Conservation (phyloP, 2,113 vertebrate genomes). For the Geococcyx californianus region DNA sequence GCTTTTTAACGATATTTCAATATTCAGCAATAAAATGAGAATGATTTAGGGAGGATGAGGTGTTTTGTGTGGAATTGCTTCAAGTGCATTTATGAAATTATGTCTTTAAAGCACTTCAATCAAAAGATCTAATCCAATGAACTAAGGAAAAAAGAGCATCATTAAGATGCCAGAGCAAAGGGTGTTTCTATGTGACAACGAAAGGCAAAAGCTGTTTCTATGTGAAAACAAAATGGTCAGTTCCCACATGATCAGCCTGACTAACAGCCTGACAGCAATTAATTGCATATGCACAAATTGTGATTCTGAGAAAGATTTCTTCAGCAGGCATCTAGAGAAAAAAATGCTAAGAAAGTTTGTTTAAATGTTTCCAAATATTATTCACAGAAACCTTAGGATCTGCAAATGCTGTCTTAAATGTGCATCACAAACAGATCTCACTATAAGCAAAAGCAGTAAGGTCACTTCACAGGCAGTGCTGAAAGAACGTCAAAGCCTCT, state of each 20-base stretch:
- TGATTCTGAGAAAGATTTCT: not conserved
- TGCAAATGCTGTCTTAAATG: not conserved
- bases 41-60: not conserved
- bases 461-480: not conserved
- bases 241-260: constrained; percentile 13
- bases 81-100: constrained; percentile 32
- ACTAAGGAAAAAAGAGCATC: not conserved
- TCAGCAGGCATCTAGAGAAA: not conserved
- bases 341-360: constrained; percentile 20
- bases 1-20: constrained; percentile 45
- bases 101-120: constrained; percentile 28
- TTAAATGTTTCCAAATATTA: constrained; percentile 6
- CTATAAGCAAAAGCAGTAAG: not conserved
- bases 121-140: constrained; percentile 31
- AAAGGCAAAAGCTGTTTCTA: constrained; percentile 11
- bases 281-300: not conserved
- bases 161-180: not conserved
- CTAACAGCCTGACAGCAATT: constrained; percentile 17
- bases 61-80: constrained; percentile 4
- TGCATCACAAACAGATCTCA: not conserved
- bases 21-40: constrained; percentile 40
- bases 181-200: not conserved
- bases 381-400: constrained; percentile 23
- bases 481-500: not conserved
- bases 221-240: constrained; percentile 16